Percentiles rank a stretch among this genome's conserved stretches.
Conservation (phyloP, 1,140 invertebrate genomes). For the Centruroides vittatus region DNA sequence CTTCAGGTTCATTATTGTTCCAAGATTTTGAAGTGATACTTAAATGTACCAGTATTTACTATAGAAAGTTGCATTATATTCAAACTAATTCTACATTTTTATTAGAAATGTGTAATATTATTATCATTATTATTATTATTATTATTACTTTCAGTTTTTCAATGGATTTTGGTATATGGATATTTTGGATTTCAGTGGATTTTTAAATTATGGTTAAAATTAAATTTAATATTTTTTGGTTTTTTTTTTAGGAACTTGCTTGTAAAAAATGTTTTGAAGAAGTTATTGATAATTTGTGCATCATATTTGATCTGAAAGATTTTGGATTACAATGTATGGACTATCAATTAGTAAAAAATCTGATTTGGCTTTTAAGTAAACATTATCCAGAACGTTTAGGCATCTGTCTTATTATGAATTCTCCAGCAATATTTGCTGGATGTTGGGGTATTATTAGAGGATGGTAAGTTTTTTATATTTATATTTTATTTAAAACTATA, state of each 20-base stretch:
- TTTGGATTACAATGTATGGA: slow-evolving; percentile 58
- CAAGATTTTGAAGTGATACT: too few species aligned
- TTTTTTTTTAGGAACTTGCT: slow-evolving; percentile 44
- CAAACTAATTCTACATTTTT: too few species aligned
- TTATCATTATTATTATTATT: too few species aligned
- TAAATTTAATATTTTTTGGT: background rate
- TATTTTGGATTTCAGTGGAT: too few species aligned
- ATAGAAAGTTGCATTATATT: too few species aligned
- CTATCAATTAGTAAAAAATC: slow-evolving; percentile 55
- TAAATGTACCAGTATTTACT: too few species aligned
- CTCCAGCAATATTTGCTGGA: slow-evolving; percentile 50
- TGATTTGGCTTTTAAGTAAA: slow-evolving; percentile 54
- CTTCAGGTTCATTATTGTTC: too few species aligned
- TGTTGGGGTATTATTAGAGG: slow-evolving; percentile 56
- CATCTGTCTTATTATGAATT: slow-evolving; percentile 52
- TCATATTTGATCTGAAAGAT: slow-evolving; percentile 55
- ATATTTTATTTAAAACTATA: background rate
- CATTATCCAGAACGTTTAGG: slow-evolving; percentile 62
- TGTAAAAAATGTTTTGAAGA: slow-evolving; percentile 60
- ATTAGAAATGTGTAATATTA: too few species aligned
- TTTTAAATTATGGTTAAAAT: too few species aligned
- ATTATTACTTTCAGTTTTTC: too few species aligned
- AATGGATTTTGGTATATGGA: too few species aligned
- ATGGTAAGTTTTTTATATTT: slow-evolving; percentile 39
- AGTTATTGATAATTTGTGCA: slow-evolving; percentile 58